Base-by-base conservation (phyloP, 2,113 vertebrate genomes). In the Marcusenius ussheri region DNA sequence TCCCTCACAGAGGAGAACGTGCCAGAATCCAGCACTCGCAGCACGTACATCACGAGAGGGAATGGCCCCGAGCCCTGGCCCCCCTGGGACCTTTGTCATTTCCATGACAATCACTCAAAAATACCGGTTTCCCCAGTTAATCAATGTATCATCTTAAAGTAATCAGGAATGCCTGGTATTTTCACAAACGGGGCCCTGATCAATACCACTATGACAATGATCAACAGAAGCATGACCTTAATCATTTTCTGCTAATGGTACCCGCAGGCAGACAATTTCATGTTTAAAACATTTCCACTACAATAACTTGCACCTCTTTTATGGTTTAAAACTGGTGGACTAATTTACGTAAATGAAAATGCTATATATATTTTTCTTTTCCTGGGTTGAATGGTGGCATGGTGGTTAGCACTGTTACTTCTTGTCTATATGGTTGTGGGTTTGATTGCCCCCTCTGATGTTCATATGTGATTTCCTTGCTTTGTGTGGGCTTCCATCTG, bases 131-230 rank as follows among this genome's bases (percentile, higher is more conserved):
- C 47, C 3, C 27, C 85, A 31, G n/a, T 87, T 87, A 87, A 87
- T 87, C 85, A 87, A 87, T 87, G 85, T 8, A 87, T 87, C 85
- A 56, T 87, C 31, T 87, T 87, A 87, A 87, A 87, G 85, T 53
- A 53, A 87, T 87, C 85, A 35, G 49, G 50, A 39, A 53, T 19
- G 45, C 83, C 45, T 53, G 85, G 85, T n/a, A 17, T 47, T 47
- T 31, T 47, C 45, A 84, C 83, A 84, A 80, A 80, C 74, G 35
- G 83, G 13, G 13, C 49, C 47, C 27, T 56, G 85, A 87, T 87
- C 49, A 87, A 56, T 87, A 53, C 50, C n/a, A 24, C 85, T 53
- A 35, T 51, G 50, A 87, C 47, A 35, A 47, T 35, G 31, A 87
- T 53, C 85, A 87, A 87, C 47, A 87, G 27, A 11, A 87, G 49